Evolutionary conservation across 2,113 vertebrate genomes (phyloP).

Genomic region (Saimiri boliviensis): DNA sequence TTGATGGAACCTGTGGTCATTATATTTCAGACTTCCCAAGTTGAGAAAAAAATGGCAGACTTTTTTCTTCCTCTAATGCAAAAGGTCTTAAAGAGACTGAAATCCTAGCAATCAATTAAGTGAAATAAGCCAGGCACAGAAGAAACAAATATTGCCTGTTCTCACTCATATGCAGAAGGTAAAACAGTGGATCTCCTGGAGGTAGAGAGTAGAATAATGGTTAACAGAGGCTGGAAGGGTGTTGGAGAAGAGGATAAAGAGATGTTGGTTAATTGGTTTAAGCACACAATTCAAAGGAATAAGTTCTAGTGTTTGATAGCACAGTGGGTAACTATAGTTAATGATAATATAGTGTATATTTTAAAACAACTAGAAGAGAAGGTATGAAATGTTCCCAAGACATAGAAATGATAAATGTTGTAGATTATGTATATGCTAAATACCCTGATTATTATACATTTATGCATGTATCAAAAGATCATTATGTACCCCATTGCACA

Average conservation of each 20-base stretch:
- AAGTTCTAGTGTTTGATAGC: neutral
- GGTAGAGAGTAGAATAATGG: neutral
- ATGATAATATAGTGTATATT: neutral
- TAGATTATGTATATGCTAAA: neutral
- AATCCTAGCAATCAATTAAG: constrained; percentile 33
- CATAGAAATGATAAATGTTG: neutral
- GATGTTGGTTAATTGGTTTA: neutral
- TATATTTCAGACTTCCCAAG: neutral
- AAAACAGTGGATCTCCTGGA: neutral
- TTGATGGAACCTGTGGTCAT: neutral
- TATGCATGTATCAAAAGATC: neutral
- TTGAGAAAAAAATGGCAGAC: neutral
- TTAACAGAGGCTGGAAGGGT: neutral
- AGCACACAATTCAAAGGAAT: neutral
- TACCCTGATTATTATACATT: neutral
- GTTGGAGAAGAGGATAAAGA: neutral
- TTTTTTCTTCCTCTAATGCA: neutral
- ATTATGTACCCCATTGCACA: neutral
- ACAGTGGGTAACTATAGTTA: neutral
- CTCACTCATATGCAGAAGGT: neutral
- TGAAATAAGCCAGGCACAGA: neutral
- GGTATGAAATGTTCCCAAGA: neutral
- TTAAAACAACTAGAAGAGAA: neutral
- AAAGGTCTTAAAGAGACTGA: constrained; percentile 32
- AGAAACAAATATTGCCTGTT: neutral